A percentile compares a stretch with the other conserved stretches of the same genome.
Conservation (phyloP, 2,888 invertebrate species). For the Tryphoninae sp. region DNA sequence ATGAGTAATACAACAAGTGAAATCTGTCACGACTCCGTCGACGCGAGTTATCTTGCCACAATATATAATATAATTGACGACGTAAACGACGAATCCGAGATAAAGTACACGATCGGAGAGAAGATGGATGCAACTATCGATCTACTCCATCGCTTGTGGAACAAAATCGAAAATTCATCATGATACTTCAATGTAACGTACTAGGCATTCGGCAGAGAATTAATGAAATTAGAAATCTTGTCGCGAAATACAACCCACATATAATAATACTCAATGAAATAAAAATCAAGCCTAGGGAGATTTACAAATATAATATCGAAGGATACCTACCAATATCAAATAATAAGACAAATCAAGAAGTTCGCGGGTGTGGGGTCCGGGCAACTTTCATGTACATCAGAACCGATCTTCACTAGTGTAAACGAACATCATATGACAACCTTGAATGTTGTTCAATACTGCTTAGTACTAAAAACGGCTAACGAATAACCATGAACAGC, state of each 20-base stretch:
- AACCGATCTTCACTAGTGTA: constrained; percentile 17
- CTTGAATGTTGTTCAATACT: constrained; percentile 26
- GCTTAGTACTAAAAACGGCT: constrained; percentile 14
- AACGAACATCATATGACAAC: constrained; percentile 2
- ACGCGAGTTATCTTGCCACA: constrained; percentile 3
- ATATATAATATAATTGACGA: constrained; percentile 16
- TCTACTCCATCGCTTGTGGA: constrained; percentile 5
- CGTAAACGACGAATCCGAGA: constrained; percentile 3
- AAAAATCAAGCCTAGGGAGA: constrained; percentile 3
- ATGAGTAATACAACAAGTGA: constrained; percentile 33
- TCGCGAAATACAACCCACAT: not conserved
- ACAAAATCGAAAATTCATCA: not conserved
- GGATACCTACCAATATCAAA: constrained; percentile 30
- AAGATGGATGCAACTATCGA: not conserved
- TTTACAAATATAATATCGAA: constrained; percentile 34
- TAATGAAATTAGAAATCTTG: constrained; percentile 10
- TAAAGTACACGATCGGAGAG: constrained; percentile 18
- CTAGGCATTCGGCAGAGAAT: constrained; percentile 11
- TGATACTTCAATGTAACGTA: constrained; percentile 19
- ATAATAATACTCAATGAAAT: constrained; percentile 10
- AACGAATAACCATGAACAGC: constrained; percentile 33
- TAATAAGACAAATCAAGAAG: constrained; percentile 25
- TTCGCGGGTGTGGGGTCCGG: constrained; percentile 1
- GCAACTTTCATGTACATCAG: constrained; percentile 32
- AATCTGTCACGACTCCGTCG: not conserved